Base-by-base conservation (phyloP, 2,888 invertebrate genomes). In the Archips crataeganus region DNA sequence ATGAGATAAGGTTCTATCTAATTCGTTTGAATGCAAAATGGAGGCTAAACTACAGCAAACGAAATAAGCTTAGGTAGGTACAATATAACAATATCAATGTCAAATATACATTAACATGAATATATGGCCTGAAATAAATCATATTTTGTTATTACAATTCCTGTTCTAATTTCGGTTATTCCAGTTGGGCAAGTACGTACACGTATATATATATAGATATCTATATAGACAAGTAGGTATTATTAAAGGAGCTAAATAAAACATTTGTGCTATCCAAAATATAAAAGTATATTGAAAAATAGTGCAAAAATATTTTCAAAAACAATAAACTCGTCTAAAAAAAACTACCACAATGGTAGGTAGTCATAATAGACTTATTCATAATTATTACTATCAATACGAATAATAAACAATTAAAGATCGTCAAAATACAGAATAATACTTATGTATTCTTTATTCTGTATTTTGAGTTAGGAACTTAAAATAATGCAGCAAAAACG, bases 251-350 rank as follows among this genome's bases (percentile, higher is more conserved):
- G 57, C 57, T 32, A 11, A 57, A 57, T 57, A 57, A 57, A 57
- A 57, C 32, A 11, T 10, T 57, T 11, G 5, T 57, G 23, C 11
- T 57, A 32, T 57, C 32, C 23, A 57, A 57, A 57, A 57, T 57
- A 32, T 32, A 32, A 57, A 57, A 57, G 32, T 57, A 57, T 57
- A 57, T 57, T 57, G 1, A 57, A 57, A 57, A 54, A 54, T 23
- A 2, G 13, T 49, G 6, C 2, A 49, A 9, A 6, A 3, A 54
- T 9, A 54, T 23, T 23, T 23, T 23, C 39, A 39, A 3, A 54
- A 57, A 32, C 32, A 57, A 4, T 32, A 32, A 57, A 57, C 8
- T 54, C 54, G 23, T 57, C 11, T 57, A 32, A 32, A 57, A 32
- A 57, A 57, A 57, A 32, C 6, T 57, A 57, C 57, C 57, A 15